Evolutionary conservation across 1,140 invertebrate species (phyloP), one percentile per base, ranked within the genome.

Genomic region (Oscheius sp.): DNA sequence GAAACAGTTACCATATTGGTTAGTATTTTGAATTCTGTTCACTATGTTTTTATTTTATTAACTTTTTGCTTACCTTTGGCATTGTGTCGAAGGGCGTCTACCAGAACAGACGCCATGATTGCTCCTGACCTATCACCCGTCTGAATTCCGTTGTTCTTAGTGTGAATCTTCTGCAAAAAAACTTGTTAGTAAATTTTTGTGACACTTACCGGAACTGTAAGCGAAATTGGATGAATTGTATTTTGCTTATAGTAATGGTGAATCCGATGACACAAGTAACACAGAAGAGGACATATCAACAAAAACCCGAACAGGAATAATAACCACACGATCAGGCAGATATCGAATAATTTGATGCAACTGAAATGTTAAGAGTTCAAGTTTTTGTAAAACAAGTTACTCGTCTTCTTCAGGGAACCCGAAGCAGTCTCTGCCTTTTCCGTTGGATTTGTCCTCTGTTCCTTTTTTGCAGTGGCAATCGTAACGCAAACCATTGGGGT

Each of bases 291-390:
- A 55, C 49, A 55, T 20, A 15, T 20, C 29, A 71, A 64, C 42
- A 71, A n/a, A 34, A n/a, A 2, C 31, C 69, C 69, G 1, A 71
- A 61, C 15, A 71, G 61, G 18, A 71, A 46, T 3, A 71, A 26
- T n/a, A 67, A 18, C 62, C 63, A 74, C 2, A 61, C 35, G 20
- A 74, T 61, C 1, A 74, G 23, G 38, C 72, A 74, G 4, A 74
- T 68, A 23, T 65, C 72, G 18, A 74, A 62, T 3, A 74, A 1
- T 35, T 34, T 31, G 1, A 74, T 52, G 31, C 72, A 74, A 31
- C 72, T 74, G 55, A 73, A 73, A 26, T 20, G 10, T 2, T 42
- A 4, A 34, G 36, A 36, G 23, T 15, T 18, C 38, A 0, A 28
- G 1, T 42, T 23, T n/a, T n/a, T n/a, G n/a, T n/a, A n/a, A n/a